phyloP scores from a whole-genome alignment of 2,113 vertebrate species.

The Cyanocitta stelleri region DNA sequence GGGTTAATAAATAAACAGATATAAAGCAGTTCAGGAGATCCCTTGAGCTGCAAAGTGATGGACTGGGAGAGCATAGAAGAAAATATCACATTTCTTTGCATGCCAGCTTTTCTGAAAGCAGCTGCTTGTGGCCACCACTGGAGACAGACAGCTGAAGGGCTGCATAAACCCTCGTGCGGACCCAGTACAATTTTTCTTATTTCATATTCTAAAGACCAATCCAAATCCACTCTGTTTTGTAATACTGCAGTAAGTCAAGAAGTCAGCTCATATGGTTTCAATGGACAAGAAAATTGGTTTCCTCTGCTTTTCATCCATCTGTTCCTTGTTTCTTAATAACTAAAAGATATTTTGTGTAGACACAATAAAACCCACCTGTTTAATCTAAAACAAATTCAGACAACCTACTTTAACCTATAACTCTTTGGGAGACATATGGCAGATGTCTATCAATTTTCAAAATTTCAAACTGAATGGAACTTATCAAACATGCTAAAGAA shows the following conservation, averaged over 20 bases:
- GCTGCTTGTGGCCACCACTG: background rate
- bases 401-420: background rate
- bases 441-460: background rate
- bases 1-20: background rate
- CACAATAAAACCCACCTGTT: background rate
- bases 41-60: background rate
- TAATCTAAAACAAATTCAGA: background rate
- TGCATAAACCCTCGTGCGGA: background rate
- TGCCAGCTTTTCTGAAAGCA: background rate
- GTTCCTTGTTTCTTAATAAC: background rate
- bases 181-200: background rate
- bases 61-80: background rate
- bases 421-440: background rate
- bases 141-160: background rate
- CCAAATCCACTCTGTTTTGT: background rate
- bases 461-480: background rate
- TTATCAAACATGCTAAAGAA: background rate
- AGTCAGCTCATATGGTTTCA: background rate
- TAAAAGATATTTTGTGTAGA: background rate
- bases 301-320: background rate
- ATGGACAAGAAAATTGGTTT: background rate
- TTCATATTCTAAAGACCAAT: background rate
- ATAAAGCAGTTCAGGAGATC: background rate
- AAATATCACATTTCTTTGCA: background rate
- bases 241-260: background rate